Conservation (phyloP, 2,888 invertebrate species). For the Idaea straminata region DNA sequence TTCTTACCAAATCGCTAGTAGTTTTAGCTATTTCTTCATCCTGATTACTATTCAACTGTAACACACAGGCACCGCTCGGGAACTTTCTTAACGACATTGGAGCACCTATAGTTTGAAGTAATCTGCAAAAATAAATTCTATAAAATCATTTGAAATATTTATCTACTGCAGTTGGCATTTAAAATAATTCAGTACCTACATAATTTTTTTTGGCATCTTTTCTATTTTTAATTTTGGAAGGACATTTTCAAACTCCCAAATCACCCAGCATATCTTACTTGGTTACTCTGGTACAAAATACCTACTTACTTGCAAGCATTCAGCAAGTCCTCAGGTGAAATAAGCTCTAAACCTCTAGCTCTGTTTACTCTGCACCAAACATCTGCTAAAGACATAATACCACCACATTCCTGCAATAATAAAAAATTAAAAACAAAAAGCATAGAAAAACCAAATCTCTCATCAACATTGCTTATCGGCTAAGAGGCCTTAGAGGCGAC, state of each 20-base stretch:
- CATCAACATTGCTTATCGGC: too few species aligned
- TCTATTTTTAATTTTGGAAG: too few species aligned
- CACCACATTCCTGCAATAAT: constrained; percentile 88
- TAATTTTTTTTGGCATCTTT: neutral
- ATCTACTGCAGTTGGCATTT: too few species aligned
- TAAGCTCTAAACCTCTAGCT: constrained; percentile 95
- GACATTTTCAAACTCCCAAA: too few species aligned
- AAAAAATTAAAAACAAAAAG: neutral
- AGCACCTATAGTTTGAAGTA: constrained; percentile 82
- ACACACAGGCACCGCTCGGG: constrained; percentile 96
- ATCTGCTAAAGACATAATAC: constrained; percentile 98
- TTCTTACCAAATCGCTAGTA: constrained; percentile 82
- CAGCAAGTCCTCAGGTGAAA: constrained; percentile 98
- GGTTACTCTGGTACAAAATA: neutral
- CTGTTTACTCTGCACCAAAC: constrained; percentile 98
- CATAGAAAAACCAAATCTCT: too few species aligned
- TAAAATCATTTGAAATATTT: too few species aligned
- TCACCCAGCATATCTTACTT: too few species aligned
- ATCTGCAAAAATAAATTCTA: constrained; percentile 53
- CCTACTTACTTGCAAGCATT: constrained; percentile 89
- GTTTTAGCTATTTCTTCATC: constrained; percentile 85
- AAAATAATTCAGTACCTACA: neutral
- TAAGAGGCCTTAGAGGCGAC: too few species aligned
- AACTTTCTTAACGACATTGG: constrained; percentile 90
- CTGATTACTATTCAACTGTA: constrained; percentile 89